Conservation (phyloP, 2,888 invertebrate genomes). For the Pterostichus niger region DNA sequence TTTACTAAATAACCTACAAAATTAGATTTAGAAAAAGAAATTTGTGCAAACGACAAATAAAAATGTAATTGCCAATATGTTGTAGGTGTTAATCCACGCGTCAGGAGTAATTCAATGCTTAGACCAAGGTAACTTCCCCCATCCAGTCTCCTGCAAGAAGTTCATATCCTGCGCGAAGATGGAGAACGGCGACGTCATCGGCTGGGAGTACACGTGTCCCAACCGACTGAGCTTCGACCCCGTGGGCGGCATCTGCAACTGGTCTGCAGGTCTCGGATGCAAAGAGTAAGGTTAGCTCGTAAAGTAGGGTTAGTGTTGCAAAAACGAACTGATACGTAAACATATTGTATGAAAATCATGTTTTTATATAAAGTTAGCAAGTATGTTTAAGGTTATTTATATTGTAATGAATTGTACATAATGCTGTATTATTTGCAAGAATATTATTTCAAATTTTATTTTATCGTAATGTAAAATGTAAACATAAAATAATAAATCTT, state of each 20-base stretch:
- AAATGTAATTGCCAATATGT: slow-evolving; percentile 65
- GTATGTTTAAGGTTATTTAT: too few species aligned
- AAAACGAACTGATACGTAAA: too few species aligned
- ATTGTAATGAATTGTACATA: slow-evolving; percentile 18
- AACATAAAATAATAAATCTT: too few species aligned
- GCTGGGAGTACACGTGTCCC: slow-evolving; percentile 94
- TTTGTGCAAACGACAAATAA: too few species aligned
- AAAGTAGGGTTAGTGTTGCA: too few species aligned
- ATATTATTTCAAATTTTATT: slow-evolving; percentile 20
- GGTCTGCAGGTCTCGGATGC: slow-evolving; percentile 90
- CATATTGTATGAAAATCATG: too few species aligned
- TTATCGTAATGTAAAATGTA: slow-evolving; percentile 9
- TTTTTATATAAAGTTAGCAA: too few species aligned
- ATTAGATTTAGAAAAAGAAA: too few species aligned
- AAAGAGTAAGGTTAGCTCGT: slow-evolving; percentile 77
- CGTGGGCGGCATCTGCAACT: slow-evolving; percentile 94
- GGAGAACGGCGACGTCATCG: slow-evolving; percentile 87
- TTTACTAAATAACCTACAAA: too few species aligned
- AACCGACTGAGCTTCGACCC: slow-evolving; percentile 92
- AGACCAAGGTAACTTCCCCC: slow-evolving; percentile 94
- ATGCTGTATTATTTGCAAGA: slow-evolving; percentile 30
- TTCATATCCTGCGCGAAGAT: slow-evolving; percentile 94
- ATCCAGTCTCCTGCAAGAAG: slow-evolving; percentile 93
- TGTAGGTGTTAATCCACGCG: slow-evolving; percentile 81
- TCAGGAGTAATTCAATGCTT: slow-evolving; percentile 90